Evolutionary conservation across 2,888 invertebrate genomes (phyloP).

Genomic region (Elysia crispata): DNA sequence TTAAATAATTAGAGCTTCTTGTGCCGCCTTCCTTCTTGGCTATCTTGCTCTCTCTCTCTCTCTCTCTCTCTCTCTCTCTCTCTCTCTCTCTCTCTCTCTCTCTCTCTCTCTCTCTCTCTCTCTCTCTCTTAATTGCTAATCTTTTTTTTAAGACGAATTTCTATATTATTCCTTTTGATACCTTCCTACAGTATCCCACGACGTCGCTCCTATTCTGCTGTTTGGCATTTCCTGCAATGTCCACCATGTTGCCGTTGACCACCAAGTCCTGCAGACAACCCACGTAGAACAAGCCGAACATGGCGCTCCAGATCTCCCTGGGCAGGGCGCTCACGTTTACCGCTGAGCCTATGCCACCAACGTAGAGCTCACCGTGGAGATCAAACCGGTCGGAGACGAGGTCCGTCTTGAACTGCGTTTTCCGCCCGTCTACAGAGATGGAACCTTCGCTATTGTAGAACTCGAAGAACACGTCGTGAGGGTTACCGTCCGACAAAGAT

Average conservation of each 20-base stretch:
- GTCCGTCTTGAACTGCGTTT: conserved; percentile 75
- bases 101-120: no score
- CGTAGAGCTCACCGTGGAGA: conserved; percentile 90
- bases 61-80: no score
- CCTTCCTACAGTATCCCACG: conserved; percentile 88
- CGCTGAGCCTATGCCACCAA: conserved; percentile 85
- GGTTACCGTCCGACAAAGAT: conserved; percentile 90
- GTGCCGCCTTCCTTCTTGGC: neutral
- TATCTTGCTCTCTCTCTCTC: neutral
- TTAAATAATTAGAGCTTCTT: no score
- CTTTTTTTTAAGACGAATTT: no score
- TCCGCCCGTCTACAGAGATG: conserved; percentile 89
- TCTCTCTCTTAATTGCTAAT: no score
- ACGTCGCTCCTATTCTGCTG: conserved; percentile 94
- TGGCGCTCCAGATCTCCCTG: conserved; percentile 92
- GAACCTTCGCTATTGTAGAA: conserved; percentile 89
- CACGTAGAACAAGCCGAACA: conserved; percentile 92
- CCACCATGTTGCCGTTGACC: conserved; percentile 91
- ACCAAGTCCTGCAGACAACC: conserved; percentile 94
- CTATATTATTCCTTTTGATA: no score
- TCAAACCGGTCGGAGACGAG: conserved; percentile 92
- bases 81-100: no score
- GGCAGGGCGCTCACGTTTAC: conserved; percentile 86
- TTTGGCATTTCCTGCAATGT: conserved; percentile 91
- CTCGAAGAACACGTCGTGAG: conserved; percentile 93